A percentile compares a stretch with the other conserved stretches of the same genome.
Conservation (phyloP, 2,113 vertebrate species). For the Tichodroma muraria region DNA sequence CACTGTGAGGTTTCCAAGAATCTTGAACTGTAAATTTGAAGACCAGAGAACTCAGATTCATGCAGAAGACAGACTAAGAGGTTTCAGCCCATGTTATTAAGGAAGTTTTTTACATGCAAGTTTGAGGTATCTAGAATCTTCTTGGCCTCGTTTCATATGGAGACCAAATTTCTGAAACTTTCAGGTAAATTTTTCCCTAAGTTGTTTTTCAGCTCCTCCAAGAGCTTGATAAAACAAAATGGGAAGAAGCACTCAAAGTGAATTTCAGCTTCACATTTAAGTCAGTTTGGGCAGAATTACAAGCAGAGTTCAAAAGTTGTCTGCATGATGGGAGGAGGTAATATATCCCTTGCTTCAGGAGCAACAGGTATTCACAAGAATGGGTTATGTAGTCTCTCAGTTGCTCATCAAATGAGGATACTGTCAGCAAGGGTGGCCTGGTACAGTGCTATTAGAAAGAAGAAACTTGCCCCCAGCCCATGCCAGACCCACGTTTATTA, state of each 20-base stretch:
- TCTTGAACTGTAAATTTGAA: neutral
- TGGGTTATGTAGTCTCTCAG: neutral
- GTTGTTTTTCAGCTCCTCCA: neutral
- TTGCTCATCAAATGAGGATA: neutral
- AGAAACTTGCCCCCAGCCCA: neutral
- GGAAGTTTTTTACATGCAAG: neutral
- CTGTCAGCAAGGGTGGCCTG: neutral
- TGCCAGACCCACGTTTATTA: neutral
- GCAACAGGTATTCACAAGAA: neutral
- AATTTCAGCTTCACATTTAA: neutral
- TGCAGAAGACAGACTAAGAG: neutral
- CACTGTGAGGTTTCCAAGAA: neutral
- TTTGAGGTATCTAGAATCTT: neutral
- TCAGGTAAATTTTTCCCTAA: neutral
- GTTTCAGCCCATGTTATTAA: neutral
- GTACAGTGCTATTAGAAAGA: neutral
- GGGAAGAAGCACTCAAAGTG: neutral
- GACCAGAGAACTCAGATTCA: neutral
- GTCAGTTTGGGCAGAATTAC: neutral
- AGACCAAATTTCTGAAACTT: neutral
- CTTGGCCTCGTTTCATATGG: neutral
- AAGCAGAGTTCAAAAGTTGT: neutral
- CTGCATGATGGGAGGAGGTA: fast-evolving
- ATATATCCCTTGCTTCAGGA: neutral
- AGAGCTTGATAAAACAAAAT: neutral